These are phyloP conservation scores for Colostygia pectinataria DNA, from an alignment of 2,888 invertebrate species.

Conservation along the genomic window DNA sequence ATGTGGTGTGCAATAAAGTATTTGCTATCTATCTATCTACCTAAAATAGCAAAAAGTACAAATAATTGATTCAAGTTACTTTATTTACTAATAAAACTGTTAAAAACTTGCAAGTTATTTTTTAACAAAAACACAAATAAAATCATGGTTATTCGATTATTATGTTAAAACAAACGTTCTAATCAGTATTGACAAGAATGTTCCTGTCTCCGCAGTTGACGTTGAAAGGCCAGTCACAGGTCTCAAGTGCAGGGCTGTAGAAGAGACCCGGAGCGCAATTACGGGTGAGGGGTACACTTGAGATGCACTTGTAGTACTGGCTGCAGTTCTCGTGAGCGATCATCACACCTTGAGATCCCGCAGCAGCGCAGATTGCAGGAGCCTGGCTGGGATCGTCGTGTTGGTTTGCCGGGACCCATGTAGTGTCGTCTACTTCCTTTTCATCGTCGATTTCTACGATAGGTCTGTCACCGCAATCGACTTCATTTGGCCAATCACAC, in stretches of 20 bases:
- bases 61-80: no score
- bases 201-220: conserved; percentile 37
- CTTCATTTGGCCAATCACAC: conserved; percentile 33
- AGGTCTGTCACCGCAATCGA: conserved; percentile 22
- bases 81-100: no score
- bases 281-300: conserved; percentile 35
- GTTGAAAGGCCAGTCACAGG: conserved; percentile 47
- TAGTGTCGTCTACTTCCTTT: background rate
- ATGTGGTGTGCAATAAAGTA: no score
- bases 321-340: conserved; percentile 44
- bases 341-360: conserved; percentile 27
- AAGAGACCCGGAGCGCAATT: conserved; percentile 39
- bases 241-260: conserved; percentile 39
- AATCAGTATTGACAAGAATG: no score
- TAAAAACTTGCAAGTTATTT: no score
- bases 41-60: no score
- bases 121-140: no score
- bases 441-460: conserved; percentile 7
- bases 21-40: no score
- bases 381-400: conserved; percentile 28
- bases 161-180: no score
- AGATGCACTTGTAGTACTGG: conserved; percentile 43
- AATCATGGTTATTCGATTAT: no score
- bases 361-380: conserved; percentile 26
- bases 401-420: background rate